Base-by-base conservation (phyloP, 2,113 vertebrate species). In the Suncus etruscus region DNA sequence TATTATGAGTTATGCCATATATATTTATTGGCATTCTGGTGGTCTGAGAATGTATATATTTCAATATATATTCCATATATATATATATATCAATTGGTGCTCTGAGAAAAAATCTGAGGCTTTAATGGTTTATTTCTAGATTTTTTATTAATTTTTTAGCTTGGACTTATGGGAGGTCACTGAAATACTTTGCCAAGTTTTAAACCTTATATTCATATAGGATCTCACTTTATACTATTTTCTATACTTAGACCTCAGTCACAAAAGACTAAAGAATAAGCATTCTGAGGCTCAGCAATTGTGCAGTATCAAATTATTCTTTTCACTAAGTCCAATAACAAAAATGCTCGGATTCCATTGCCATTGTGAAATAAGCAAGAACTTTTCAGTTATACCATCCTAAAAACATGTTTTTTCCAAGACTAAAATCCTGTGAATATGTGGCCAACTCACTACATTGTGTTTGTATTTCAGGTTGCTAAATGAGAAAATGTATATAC, bases 391-490 rank as follows among this genome's bases (percentile, higher is more conserved):
- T 20, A 83, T 8, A 58, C 10, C 16, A 0, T 70, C 48, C 51
- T 85, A 63, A 78, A 89, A 65, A 14, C 39, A 7, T 22, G 65
- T 69, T 18, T n/a, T 63, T 58, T 50, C 9, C 27, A 32, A 8
- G 68, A 11, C n/a, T 74, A 18, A 82, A 66, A n/a, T 50, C 6
- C 75, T 86, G 22, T 45, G 22, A 63, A 6, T 11, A 6, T 45
- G 1, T 8, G 0, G 2, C 15, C 15, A 68, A 3, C 11, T 70
- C 48, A 50, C 1, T 32, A 29, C n/a, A 5, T 61, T 73, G 10
- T 61, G 47, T 90, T 86, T 79, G 9, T 83, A 25, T 70, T 87
- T 39, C 82, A 91, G 75, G 29, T 89, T 85, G 29, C 24, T 51
- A 88, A 65, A 61, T 61, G 16, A 16, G 18, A 61, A 54, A 29